phyloP scores from a whole-genome alignment of 2,113 vertebrate genomes.

The Urocynchramus pylzowi region DNA sequence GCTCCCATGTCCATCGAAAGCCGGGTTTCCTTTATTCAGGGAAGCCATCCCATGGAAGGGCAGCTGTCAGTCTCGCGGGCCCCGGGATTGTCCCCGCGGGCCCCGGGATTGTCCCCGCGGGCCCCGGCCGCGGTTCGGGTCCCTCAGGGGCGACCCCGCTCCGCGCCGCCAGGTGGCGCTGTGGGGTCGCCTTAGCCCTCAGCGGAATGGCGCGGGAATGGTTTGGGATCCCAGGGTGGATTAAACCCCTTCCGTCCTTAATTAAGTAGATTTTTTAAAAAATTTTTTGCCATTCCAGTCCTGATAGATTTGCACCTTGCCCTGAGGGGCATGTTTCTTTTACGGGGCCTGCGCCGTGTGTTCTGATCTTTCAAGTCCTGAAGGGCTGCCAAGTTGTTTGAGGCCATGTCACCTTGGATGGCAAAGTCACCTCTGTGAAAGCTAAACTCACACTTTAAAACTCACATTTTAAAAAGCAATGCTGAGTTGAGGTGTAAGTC shows the following conservation, averaged over 20 bases:
- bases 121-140: not conserved
- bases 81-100: fast-evolving
- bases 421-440: not conserved
- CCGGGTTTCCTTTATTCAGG: fast-evolving
- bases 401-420: not conserved
- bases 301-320: not conserved
- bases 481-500: not conserved
- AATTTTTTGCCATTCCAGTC: not conserved
- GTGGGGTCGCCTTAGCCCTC: not conserved
- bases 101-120: not conserved
- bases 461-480: not conserved
- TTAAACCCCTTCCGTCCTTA: not conserved
- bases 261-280: too few species aligned
- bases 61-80: fast-evolving
- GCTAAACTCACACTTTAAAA: not conserved
- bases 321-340: not conserved
- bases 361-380: not conserved
- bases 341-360: fast-evolving
- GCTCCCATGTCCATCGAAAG: fast-evolving
- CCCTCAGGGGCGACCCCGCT: not conserved
- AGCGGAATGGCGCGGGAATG: fast-evolving
- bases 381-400: not conserved
- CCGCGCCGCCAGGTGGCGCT: slow-evolving; percentile 11
- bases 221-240: fast-evolving
- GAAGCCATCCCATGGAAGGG: fast-evolving